These are phyloP conservation scores for Steinernema khuongi DNA, from an alignment of 1,140 invertebrate species.

Conservation along the genomic window DNA sequence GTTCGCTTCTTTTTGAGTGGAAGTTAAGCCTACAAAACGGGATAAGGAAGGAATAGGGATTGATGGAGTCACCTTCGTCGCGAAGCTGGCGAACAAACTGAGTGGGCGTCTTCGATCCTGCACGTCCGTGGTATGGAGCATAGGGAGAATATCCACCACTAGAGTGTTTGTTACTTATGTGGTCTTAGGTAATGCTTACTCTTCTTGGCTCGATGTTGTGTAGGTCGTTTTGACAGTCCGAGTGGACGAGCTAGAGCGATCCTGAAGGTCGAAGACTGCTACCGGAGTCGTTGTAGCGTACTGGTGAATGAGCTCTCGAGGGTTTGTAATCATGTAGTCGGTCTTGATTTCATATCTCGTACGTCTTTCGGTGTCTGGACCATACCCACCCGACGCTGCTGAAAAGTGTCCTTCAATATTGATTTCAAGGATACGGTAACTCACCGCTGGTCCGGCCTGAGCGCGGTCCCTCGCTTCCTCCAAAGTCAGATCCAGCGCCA, in stretches of 20 bases:
- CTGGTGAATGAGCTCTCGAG: conserved; percentile 53
- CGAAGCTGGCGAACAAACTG: conserved; percentile 56
- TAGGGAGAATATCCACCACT: conserved; percentile 45
- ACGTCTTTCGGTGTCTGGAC: conserved; percentile 37
- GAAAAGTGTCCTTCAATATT: conserved; percentile 28
- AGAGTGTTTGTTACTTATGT: not conserved
- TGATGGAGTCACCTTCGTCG: conserved; percentile 46
- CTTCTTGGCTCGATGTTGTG: conserved; percentile 43
- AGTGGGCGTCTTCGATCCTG: conserved; percentile 35
- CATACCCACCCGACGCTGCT: conserved; percentile 45
- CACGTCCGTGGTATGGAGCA: conserved; percentile 44
- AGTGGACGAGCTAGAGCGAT: conserved; percentile 43
- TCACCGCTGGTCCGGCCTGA: conserved; percentile 42
- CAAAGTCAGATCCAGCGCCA: conserved; percentile 15
- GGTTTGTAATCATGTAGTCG: conserved; percentile 55
- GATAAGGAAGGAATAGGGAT: not conserved
- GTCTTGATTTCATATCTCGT: conserved; percentile 49
- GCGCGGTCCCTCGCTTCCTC: not conserved
- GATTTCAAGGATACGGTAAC: not conserved
- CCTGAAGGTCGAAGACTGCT: conserved; percentile 38
- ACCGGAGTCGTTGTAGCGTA: conserved; percentile 56
- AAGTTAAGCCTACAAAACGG: not conserved
- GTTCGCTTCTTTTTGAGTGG: not conserved
- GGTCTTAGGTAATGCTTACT: conserved; percentile 21
- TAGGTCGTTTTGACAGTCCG: conserved; percentile 49